Evolutionary conservation across 1,140 invertebrate genomes (phyloP).

Genomic region (Bombus cullumanus): DNA sequence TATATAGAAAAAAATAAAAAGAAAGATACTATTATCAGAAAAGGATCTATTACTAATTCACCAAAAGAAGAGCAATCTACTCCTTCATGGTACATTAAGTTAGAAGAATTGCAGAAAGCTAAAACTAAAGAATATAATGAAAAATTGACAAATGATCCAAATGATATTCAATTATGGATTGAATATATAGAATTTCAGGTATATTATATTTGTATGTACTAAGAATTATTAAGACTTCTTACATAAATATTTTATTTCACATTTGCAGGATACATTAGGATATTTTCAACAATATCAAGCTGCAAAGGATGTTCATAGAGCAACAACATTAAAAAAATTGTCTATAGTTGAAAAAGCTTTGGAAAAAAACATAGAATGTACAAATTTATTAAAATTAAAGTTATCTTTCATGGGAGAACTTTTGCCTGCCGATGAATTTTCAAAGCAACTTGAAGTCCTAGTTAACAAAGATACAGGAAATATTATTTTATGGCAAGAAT

Average conservation of each 20-base stretch:
- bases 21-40: slow-evolving; percentile 68
- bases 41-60: slow-evolving; percentile 54
- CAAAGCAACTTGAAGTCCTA: slow-evolving; percentile 80
- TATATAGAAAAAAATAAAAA: slow-evolving; percentile 64
- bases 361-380: slow-evolving; percentile 80
- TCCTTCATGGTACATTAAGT: slow-evolving; percentile 67
- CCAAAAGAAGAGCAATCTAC: slow-evolving; percentile 54
- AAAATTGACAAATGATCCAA: slow-evolving; percentile 80
- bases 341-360: slow-evolving; percentile 84
- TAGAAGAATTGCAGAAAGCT: slow-evolving; percentile 81
- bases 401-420: slow-evolving; percentile 81
- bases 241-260: slow-evolving; percentile 29
- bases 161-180: slow-evolving; percentile 83
- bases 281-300: slow-evolving; percentile 74
- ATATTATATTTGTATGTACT: slow-evolving; percentile 15
- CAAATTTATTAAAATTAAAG: slow-evolving; percentile 81
- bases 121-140: slow-evolving; percentile 83
- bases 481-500: slow-evolving; percentile 84
- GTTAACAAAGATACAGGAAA: slow-evolving; percentile 83
- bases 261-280: slow-evolving; percentile 61
- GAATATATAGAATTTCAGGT: slow-evolving; percentile 85
- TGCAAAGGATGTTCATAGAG: slow-evolving; percentile 75
- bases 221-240: not conserved
- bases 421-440: slow-evolving; percentile 82
- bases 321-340: slow-evolving; percentile 81